phyloP scores from a whole-genome alignment of 1,140 invertebrate genomes.

The Dreissena polymorpha region DNA sequence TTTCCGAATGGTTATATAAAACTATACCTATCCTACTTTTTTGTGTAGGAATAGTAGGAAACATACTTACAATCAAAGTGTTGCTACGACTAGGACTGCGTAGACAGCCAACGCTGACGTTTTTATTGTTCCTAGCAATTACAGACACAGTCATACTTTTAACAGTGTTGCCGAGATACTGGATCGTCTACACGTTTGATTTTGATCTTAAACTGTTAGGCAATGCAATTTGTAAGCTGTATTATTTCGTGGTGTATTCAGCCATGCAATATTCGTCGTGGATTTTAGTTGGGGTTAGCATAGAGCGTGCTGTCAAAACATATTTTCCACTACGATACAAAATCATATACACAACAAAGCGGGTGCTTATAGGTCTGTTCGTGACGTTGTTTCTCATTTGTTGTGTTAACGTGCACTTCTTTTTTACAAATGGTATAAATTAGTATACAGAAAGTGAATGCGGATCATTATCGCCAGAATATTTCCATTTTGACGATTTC shows the following conservation, averaged over 20 bases:
- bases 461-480: slow-evolving; percentile 38
- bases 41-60: slow-evolving; percentile 57
- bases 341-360: slow-evolving; percentile 51
- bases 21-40: slow-evolving; percentile 54
- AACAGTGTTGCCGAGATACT: slow-evolving; percentile 62
- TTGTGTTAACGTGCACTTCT: slow-evolving; percentile 64
- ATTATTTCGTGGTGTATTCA: slow-evolving; percentile 67
- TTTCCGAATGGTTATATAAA: slow-evolving; percentile 51
- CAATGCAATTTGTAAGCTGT: slow-evolving; percentile 60
- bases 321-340: slow-evolving; percentile 62
- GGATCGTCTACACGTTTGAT: slow-evolving; percentile 58
- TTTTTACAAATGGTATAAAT: slow-evolving; percentile 64
- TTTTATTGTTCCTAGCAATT: slow-evolving; percentile 59
- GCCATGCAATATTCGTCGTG: slow-evolving; percentile 70
- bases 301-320: slow-evolving; percentile 67
- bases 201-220: slow-evolving; percentile 59
- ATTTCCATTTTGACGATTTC: slow-evolving; percentile 61
- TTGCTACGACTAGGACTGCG: slow-evolving; percentile 30
- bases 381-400: slow-evolving; percentile 55
- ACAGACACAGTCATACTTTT: slow-evolving; percentile 63
- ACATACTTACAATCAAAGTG: slow-evolving; percentile 57
- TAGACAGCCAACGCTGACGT: slow-evolving; percentile 45
- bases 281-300: slow-evolving; percentile 68
- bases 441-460: slow-evolving; percentile 13
- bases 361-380: slow-evolving; percentile 34